Percentiles rank a stretch among this genome's conserved stretches.
These are phyloP conservation scores for Drosophila sordidula DNA, from an alignment of 2,888 invertebrate species.

Conservation along the genomic window DNA sequence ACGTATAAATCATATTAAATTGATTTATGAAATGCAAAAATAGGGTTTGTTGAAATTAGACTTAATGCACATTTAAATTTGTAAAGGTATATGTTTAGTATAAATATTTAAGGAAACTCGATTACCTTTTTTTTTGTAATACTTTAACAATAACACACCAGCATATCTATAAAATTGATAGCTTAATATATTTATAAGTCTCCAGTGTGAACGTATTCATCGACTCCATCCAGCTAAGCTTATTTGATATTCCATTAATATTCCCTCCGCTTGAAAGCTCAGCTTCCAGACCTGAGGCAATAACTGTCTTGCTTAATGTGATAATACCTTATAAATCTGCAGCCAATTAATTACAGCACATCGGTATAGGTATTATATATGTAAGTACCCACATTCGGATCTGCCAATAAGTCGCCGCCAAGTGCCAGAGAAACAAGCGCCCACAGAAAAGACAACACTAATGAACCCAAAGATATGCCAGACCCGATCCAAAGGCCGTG, in stretches of 20 bases:
- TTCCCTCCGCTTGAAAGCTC: conserved; percentile 8
- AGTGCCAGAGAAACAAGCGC: conserved; percentile 62
- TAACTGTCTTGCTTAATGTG: conserved; percentile 50
- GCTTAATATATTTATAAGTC: conserved; percentile 13
- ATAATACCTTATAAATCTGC: conserved; percentile 66
- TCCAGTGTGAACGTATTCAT: conserved; percentile 30
- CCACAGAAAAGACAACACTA: conserved; percentile 71
- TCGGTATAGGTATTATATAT: conserved; percentile 19
- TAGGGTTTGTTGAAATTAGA: no score
- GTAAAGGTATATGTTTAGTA: no score
- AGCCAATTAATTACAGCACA: conserved; percentile 66
- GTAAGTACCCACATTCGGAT: conserved; percentile 56
- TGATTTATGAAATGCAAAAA: no score
- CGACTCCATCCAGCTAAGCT: conserved; percentile 25
- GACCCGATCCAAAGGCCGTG: conserved; percentile 31
- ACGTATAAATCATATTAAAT: no score
- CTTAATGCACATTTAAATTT: no score
- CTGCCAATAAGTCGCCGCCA: conserved; percentile 71
- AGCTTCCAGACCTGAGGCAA: conserved; percentile 24
- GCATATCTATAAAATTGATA: not conserved
- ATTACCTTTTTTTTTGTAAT: no score
- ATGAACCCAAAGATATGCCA: conserved; percentile 76
- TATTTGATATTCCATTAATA: conserved; percentile 13
- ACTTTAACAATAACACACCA: no score
- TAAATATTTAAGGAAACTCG: no score